phyloP scores from a whole-genome alignment of 2,113 vertebrate genomes.

The Uria aalge region DNA sequence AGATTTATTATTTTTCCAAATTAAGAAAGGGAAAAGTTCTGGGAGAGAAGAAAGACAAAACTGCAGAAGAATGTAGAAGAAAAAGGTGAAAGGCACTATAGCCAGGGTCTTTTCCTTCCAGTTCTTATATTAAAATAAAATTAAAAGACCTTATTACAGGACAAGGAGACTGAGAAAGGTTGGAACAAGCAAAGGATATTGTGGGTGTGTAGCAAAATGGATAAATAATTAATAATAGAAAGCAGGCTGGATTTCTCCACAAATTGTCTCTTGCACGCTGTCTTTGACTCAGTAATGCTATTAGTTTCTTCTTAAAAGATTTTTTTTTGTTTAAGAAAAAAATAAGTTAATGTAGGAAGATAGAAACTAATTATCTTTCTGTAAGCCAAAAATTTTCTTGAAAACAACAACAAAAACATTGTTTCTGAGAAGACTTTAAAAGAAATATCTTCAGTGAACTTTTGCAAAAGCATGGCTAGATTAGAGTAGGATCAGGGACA shows the following conservation, averaged over 20 bases:
- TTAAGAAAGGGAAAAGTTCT: not conserved
- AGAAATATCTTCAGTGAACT: not conserved
- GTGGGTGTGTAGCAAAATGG: not conserved
- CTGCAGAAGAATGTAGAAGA: not conserved
- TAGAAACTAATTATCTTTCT: not conserved
- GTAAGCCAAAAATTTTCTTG: not conserved
- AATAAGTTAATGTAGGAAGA: not conserved
- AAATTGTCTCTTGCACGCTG: not conserved
- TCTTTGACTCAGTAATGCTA: not conserved
- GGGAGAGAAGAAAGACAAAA: not conserved
- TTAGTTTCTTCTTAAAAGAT: not conserved
- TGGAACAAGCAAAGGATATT: not conserved
- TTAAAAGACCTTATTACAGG: not conserved
- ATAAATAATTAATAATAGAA: not conserved
- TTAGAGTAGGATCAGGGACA: not conserved
- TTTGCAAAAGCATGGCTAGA: not conserved
- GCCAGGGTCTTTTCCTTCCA: not conserved
- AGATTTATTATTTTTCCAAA: not conserved
- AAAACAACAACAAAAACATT: not conserved
- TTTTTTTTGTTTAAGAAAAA: not conserved
- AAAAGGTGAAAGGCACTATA: not conserved
- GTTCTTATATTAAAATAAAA: not conserved
- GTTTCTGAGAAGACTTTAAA: not conserved
- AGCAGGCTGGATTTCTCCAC: not conserved
- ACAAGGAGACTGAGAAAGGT: not conserved